Evolutionary conservation across 2,888 invertebrate genomes (phyloP).

Genomic region (Drosophila borealis): DNA sequence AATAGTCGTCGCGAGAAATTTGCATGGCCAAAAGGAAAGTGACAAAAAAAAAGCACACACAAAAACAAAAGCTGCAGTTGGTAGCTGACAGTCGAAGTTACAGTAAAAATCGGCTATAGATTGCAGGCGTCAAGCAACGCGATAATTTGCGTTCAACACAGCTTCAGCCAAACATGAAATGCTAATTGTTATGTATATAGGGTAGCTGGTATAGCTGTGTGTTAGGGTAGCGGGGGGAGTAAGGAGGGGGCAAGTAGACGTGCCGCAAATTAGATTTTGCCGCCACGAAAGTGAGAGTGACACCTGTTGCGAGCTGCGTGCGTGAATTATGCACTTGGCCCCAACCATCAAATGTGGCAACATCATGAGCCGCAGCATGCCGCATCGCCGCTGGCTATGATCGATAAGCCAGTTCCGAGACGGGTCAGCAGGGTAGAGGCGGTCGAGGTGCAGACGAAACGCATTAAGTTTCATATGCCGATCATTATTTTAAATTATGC

Average conservation of each 20-base stretch:
- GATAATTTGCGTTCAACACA: constrained; percentile 53
- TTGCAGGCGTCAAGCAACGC: constrained; percentile 56
- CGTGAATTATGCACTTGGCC: constrained; percentile 54
- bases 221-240: neutral
- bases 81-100: constrained; percentile 35
- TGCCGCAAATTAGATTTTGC: constrained; percentile 50
- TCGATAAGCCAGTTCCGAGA: constrained; percentile 63
- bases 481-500: constrained; percentile 79
- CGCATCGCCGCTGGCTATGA: constrained; percentile 50
- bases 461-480: constrained; percentile 77
- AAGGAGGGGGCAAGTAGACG: constrained; percentile 4
- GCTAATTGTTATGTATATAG: constrained; percentile 76
- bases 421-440: constrained; percentile 29
- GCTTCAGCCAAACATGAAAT: constrained; percentile 47
- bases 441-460: constrained; percentile 63
- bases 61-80: constrained; percentile 24
- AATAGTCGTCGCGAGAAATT: constrained; percentile 76
- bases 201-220: constrained; percentile 30
- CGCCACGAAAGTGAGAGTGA: constrained; percentile 74
- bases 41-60: constrained; percentile 50
- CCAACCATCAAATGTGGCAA: constrained; percentile 55
- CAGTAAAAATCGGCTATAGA: constrained; percentile 52
- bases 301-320: constrained; percentile 63
- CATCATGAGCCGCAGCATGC: constrained; percentile 47
- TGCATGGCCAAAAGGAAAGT: constrained; percentile 75